Base-by-base conservation (phyloP, 1,140 invertebrate species). In the Anoplolepis gracilipes region DNA sequence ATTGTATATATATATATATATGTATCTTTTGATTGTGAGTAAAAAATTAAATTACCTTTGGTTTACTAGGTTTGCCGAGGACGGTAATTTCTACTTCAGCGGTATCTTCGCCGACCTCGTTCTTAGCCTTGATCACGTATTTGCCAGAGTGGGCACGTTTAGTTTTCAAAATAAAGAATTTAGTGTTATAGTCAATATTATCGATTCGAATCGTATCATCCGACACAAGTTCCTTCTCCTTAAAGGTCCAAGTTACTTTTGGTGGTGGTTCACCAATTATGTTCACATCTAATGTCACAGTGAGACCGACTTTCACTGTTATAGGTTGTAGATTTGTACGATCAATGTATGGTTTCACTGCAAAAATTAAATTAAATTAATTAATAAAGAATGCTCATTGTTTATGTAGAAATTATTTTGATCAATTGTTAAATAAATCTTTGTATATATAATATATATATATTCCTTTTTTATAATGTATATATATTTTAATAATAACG, bases 211-310 rank as follows among this genome's bases (percentile, higher is more conserved):
- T 93, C 77, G 96, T 95, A 46, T 98, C 97, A 81, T 96, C 95
- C 2, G 96, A 95, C 62, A 96, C 96, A 19, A 96, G 92, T 91
- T 97, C 97, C 89, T 97, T 96, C 49, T 97, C 98, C 92, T 98
- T 97, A 89, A 98, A 97, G 49, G 96, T 96, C 99, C 99, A 99
- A 10, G 97, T 97, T 16, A 99, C 97, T 2, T 95, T 97, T 92
- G 99, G 99, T 87, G 98, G 97, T 36, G 99, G 99, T 95, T 99
- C 98, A 88, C 99, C 99, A 91, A 97, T 98, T 62, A 99, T 97
- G 88, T 99, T 99, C 1, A 99, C 96, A 92, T 99, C 98, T 69
- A 99, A 96, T 16, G 97, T 97, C 39, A 99, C 96, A 33, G 98
- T 98, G 57, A 99, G 96, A 36, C 99, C 99, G 78, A 98, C 97